phyloP scores from a whole-genome alignment of 2,888 invertebrate genomes.

The Pteria penguin region DNA sequence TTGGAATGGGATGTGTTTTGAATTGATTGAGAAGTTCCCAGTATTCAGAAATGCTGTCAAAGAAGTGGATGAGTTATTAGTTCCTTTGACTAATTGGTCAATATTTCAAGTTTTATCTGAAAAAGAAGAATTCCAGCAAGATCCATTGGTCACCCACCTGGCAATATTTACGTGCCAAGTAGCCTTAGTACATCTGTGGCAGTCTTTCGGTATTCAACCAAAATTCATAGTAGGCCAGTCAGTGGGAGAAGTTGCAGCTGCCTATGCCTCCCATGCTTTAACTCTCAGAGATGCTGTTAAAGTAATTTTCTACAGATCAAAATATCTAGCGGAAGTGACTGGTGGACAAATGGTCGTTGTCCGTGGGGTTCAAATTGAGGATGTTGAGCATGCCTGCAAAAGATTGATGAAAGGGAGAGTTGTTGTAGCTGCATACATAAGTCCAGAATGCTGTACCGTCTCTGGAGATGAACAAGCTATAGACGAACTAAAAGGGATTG shows the following conservation, averaged over 20 bases:
- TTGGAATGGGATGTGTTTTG: conserved; percentile 59
- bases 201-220: conserved; percentile 50
- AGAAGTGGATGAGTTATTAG: conserved; percentile 43
- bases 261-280: conserved; percentile 53
- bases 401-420: conserved; percentile 22
- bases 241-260: conserved; percentile 66
- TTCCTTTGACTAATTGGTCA: conserved; percentile 32
- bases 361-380: conserved; percentile 39
- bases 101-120: conserved; percentile 38
- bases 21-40: conserved; percentile 37
- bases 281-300: conserved; percentile 52
- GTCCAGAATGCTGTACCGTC: conserved; percentile 51
- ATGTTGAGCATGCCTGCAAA: conserved; percentile 46
- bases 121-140: conserved; percentile 38
- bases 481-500: conserved; percentile 40
- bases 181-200: conserved; percentile 46
- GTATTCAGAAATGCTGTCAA: conserved; percentile 46
- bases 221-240: conserved; percentile 61
- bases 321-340: conserved; percentile 32
- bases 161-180: conserved; percentile 62
- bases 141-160: conserved; percentile 56
- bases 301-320: conserved; percentile 56
- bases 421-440: conserved; percentile 56
- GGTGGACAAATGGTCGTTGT: conserved; percentile 60
- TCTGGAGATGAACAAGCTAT: conserved; percentile 54